Conservation (phyloP, 2,113 vertebrate genomes). For the Halcyon malimbica region DNA sequence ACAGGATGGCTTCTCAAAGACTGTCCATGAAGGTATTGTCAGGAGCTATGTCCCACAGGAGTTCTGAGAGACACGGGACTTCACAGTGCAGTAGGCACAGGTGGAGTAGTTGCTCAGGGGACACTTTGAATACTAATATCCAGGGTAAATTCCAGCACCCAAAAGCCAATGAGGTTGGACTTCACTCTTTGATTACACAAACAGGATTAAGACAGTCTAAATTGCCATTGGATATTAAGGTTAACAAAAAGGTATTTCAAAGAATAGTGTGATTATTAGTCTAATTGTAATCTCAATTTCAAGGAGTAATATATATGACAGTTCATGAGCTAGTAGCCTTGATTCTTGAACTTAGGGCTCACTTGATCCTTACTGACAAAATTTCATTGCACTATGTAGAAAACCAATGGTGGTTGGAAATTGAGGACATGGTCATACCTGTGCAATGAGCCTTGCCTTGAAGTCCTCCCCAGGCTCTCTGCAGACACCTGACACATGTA, state of each 20-base stretch:
- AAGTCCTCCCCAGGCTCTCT: not conserved
- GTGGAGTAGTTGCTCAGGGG: not conserved
- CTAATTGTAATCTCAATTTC: not conserved
- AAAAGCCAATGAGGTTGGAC: not conserved
- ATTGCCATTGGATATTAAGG: not conserved
- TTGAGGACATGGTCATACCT: not conserved
- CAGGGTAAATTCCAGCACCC: not conserved
- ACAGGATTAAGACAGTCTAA: not conserved
- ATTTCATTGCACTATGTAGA: not conserved
- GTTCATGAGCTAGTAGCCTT: not conserved
- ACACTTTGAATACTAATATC: not conserved
- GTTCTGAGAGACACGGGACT: not conserved
- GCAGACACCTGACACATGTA: accelerated
- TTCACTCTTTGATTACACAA: not conserved
- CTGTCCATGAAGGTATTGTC: not conserved
- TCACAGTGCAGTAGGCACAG: not conserved
- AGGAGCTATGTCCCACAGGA: not conserved
- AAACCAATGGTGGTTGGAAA: not conserved
- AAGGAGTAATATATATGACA: not conserved
- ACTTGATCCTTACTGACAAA: not conserved
- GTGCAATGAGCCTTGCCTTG: accelerated
- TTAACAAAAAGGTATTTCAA: not conserved
- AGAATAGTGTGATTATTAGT: not conserved
- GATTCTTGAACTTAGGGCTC: not conserved
- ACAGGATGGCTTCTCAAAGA: not conserved